These are phyloP conservation scores for Epistrophe eligans DNA, from an alignment of 2,888 invertebrate species.

Conservation along the genomic window DNA sequence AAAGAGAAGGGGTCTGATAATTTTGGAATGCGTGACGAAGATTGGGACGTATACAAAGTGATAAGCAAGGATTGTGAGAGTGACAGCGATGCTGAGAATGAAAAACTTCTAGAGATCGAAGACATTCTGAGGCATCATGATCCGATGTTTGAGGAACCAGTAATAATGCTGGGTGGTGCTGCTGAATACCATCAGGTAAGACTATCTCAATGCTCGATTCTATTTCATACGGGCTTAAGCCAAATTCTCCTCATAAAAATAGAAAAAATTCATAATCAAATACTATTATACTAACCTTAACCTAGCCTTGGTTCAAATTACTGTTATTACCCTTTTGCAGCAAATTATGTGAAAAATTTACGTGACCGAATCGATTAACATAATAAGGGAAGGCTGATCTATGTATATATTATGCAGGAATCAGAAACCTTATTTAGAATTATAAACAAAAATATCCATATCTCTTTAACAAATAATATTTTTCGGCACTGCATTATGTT, in stretches of 20 bases:
- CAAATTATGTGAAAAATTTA: no score
- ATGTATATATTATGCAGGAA: no score
- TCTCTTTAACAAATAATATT: background rate
- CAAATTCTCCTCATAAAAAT: no score
- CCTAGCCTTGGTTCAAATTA: no score
- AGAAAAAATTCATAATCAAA: no score
- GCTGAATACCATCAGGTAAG: constrained; percentile 89
- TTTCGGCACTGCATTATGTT: background rate
- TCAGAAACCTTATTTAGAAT: no score
- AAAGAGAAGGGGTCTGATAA: constrained; percentile 93
- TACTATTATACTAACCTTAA: no score
- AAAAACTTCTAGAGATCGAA: constrained; percentile 93
- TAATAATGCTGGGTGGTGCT: constrained; percentile 83
- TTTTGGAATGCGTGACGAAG: constrained; percentile 96
- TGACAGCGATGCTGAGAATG: constrained; percentile 96
- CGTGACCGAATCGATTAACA: no score
- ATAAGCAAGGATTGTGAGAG: constrained; percentile 92
- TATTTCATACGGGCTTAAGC: no score
- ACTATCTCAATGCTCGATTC: background rate
- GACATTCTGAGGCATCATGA: constrained; percentile 93
- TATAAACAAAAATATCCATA: no score
- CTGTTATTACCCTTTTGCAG: no score
- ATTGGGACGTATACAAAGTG: constrained; percentile 98
- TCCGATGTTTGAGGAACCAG: constrained; percentile 87
- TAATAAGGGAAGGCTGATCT: no score